These are phyloP conservation scores for Noctua janthina DNA, from an alignment of 2,888 invertebrate species.

Conservation along the genomic window DNA sequence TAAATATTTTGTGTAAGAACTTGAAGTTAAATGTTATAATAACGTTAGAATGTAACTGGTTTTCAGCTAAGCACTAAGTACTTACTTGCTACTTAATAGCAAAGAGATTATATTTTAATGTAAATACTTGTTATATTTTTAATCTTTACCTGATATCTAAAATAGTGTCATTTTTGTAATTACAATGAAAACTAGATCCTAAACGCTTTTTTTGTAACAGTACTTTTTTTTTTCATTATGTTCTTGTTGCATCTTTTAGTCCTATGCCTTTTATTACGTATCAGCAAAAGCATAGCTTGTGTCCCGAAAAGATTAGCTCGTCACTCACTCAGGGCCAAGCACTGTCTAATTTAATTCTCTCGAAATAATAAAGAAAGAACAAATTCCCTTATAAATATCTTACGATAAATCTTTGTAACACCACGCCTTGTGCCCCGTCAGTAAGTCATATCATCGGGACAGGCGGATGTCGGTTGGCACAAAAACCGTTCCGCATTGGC, in stretches of 20 bases:
- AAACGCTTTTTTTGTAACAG: background rate
- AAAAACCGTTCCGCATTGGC: slow-evolving; percentile 75
- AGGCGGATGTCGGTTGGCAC: slow-evolving; percentile 73
- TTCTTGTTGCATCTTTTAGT: background rate
- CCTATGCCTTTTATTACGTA: background rate
- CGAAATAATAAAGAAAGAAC: background rate
- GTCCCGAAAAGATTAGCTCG: background rate
- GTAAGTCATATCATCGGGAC: slow-evolving; percentile 66
- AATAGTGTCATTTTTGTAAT: too few relatives aligned
- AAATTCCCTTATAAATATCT: slow-evolving; percentile 27
- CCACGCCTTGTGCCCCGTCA: slow-evolving; percentile 29
- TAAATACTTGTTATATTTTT: background rate
- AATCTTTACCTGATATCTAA: background rate
- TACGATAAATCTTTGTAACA: slow-evolving; percentile 15
- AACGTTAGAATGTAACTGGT: background rate
- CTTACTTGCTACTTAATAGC: background rate
- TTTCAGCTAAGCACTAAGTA: background rate
- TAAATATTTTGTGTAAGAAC: background rate
- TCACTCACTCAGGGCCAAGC: background rate
- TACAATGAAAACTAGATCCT: background rate
- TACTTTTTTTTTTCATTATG: background rate
- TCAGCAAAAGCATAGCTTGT: too few relatives aligned
- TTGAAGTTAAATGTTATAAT: background rate
- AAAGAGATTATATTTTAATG: background rate
- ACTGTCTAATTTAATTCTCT: background rate